Evolutionary conservation across 2,888 invertebrate genomes (phyloP).

Genomic region (Spialia ferax): DNA sequence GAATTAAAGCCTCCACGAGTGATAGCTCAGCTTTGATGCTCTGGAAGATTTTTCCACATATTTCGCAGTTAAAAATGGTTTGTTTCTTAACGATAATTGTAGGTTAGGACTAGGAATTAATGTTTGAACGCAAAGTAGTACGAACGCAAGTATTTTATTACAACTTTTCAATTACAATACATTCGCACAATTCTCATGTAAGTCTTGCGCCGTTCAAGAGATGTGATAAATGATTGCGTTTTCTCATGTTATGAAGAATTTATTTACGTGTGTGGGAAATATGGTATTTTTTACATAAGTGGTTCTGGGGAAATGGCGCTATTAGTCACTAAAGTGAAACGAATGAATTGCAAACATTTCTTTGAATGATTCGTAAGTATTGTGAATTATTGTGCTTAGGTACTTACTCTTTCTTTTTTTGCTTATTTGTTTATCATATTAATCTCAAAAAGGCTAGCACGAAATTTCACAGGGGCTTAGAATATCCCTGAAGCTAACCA

Average conservation of each 20-base stretch:
- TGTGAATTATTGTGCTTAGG: background rate
- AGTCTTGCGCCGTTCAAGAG: conserved; percentile 48
- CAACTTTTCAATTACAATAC: conserved; percentile 48
- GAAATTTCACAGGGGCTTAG: background rate
- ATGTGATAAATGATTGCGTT: conserved; percentile 13
- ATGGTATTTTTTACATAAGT: conserved; percentile 20
- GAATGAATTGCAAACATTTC: conserved; percentile 4
- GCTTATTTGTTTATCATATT: background rate
- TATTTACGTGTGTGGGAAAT: conserved; percentile 42
- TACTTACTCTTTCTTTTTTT: background rate
- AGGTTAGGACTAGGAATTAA: background rate
- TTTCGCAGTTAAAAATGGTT: conserved; percentile 22
- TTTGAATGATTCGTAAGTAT: background rate
- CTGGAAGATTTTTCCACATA: conserved; percentile 9
- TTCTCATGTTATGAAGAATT: background rate
- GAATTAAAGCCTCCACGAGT: conserved; percentile 9
- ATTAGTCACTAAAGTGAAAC: conserved; percentile 23
- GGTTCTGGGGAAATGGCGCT: conserved; percentile 23
- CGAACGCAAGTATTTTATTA: conserved; percentile 49
- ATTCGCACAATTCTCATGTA: conserved; percentile 57
- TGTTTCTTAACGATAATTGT: background rate
- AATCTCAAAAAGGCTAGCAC: background rate
- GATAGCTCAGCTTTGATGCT: conserved; percentile 11
- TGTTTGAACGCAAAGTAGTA: conserved; percentile 24
- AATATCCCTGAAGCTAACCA: background rate